Evolutionary conservation across 2,113 vertebrate genomes (phyloP).

Genomic region (Clarias macrocephalus): DNA sequence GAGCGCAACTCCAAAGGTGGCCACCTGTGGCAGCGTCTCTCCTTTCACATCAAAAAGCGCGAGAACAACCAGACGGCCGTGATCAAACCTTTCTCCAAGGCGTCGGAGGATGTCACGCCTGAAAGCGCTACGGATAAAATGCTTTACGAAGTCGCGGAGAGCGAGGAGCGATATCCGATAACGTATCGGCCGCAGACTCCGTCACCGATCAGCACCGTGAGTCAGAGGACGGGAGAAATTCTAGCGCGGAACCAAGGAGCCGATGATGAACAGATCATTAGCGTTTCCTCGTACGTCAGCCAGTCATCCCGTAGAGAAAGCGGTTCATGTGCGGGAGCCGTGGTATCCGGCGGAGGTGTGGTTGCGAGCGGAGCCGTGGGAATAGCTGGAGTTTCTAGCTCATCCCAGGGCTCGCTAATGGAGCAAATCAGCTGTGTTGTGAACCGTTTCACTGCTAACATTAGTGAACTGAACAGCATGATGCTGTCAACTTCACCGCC

Average conservation of each 20-base stretch:
- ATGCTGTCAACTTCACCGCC: slow-evolving; percentile 81
- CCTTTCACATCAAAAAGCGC: slow-evolving; percentile 95
- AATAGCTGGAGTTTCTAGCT: slow-evolving; percentile 56
- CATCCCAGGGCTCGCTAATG: slow-evolving; percentile 87
- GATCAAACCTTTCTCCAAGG: slow-evolving; percentile 97
- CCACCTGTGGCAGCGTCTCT: slow-evolving; percentile 95
- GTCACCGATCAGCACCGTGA: slow-evolving; percentile 89
- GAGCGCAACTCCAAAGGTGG: slow-evolving; percentile 87
- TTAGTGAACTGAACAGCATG: slow-evolving; percentile 94
- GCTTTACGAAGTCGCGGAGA: slow-evolving; percentile 82
- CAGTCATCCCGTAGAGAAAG: slow-evolving; percentile 69
- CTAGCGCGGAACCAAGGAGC: slow-evolving; percentile 72
- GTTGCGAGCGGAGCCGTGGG: slow-evolving; percentile 44
- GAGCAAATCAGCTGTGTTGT: slow-evolving; percentile 99
- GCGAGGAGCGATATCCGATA: slow-evolving; percentile 82
- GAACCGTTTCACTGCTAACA: slow-evolving; percentile 96
- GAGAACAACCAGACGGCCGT: slow-evolving; percentile 97
- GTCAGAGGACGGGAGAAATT: slow-evolving; percentile 68
- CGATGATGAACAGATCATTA: slow-evolving; percentile 79
- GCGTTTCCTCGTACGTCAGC: slow-evolving; percentile 76
- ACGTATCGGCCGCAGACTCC: slow-evolving; percentile 83
- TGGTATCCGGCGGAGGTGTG: slow-evolving; percentile 33
- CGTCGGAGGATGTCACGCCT: slow-evolving; percentile 76
- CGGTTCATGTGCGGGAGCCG: slow-evolving; percentile 52
- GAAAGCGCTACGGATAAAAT: slow-evolving; percentile 80